These are phyloP conservation scores for Melangyna quadrimaculata DNA, from an alignment of 2,888 invertebrate genomes.

Conservation along the genomic window DNA sequence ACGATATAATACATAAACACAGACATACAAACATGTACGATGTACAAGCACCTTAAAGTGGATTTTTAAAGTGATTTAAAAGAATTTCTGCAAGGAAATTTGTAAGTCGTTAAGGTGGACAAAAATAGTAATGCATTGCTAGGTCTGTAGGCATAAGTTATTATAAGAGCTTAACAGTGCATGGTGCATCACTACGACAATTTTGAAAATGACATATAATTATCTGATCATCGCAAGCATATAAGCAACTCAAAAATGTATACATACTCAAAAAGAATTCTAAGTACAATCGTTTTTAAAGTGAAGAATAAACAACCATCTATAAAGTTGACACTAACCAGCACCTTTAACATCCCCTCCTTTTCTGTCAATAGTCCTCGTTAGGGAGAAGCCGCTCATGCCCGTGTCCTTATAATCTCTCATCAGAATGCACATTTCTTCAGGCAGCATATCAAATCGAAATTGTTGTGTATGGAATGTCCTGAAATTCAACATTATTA, in stretches of 20 bases:
- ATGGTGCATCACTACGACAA: not conserved
- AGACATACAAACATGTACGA: not conserved
- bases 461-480: constrained; percentile 32
- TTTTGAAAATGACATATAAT: not conserved
- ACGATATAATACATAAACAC: not conserved
- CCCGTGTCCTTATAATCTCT: constrained; percentile 9
- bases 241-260: not conserved
- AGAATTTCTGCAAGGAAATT: not conserved
- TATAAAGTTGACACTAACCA: not conserved
- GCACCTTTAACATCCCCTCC: constrained; percentile 13
- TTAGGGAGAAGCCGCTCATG: constrained; percentile 18
- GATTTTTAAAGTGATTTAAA: not conserved
- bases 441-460: constrained; percentile 52
- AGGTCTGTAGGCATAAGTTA: not conserved
- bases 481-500: constrained; percentile 15
- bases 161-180: not conserved
- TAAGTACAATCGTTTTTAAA: not conserved
- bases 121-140: not conserved
- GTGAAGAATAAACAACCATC: constrained; percentile 43
- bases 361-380: constrained; percentile 22
- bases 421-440: constrained; percentile 38
- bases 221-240: not conserved
- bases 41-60: not conserved
- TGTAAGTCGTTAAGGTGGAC: not conserved
- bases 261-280: not conserved